These are phyloP conservation scores for Dallia pectoralis DNA, from an alignment of 2,797 vertebrate species.

Conservation along the genomic window DNA sequence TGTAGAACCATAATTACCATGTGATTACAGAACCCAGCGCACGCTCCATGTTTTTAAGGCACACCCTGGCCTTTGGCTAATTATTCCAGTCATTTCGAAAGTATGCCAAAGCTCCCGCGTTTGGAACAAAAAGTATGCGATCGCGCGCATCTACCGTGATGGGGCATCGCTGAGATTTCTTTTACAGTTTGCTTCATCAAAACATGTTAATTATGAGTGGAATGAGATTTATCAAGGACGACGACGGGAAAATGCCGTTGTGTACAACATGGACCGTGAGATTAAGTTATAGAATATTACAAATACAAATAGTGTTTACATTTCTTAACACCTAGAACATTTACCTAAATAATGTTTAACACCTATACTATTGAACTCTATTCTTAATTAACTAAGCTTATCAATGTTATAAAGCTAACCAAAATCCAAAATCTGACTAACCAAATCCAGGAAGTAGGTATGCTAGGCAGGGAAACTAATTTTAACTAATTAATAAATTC, in stretches of 20 bases:
- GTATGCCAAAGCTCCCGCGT: conserved; percentile 56
- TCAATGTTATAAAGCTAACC: background rate
- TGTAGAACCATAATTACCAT: conserved; percentile 78
- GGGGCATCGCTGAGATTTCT: conserved; percentile 65
- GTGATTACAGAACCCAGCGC: conserved; percentile 77
- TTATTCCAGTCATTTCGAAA: conserved; percentile 68
- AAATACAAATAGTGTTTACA: conserved; percentile 32
- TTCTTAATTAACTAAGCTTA: background rate
- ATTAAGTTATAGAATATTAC: conserved; percentile 24
- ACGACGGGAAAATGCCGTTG: conserved; percentile 21
- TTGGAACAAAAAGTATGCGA: conserved; percentile 51
- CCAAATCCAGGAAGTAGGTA: background rate
- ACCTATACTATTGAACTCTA: conserved; percentile 12
- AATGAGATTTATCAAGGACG: conserved; percentile 51
- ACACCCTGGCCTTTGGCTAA: conserved; percentile 64
- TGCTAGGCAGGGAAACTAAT: conserved; percentile 8
- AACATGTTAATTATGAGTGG: conserved; percentile 62
- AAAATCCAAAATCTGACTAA: no score
- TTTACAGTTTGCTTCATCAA: conserved; percentile 48
- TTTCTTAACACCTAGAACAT: conserved; percentile 24
- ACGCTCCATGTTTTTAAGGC: conserved; percentile 68
- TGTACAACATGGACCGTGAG: conserved; percentile 54
- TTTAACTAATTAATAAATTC: conserved; percentile 20
- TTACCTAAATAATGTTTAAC: background rate
- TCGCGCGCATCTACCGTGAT: conserved; percentile 59